Percentiles rank a stretch among this genome's conserved stretches.
Conservation (phyloP, 2,888 invertebrate species). For the Nomada fucata region DNA sequence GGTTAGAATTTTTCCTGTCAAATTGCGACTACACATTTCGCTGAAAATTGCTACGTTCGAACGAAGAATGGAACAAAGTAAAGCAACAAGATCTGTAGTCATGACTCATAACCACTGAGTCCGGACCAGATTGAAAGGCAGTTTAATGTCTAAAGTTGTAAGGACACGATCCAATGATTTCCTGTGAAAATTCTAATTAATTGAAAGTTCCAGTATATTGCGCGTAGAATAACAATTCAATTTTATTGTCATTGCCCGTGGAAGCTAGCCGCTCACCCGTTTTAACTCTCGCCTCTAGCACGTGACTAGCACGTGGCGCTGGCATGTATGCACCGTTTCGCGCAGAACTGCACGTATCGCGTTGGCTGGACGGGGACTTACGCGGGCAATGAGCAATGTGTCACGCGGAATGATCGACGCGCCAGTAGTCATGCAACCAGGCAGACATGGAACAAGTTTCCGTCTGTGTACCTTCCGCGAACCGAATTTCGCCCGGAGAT, state of each 20-base stretch:
- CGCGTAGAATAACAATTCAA: conserved; percentile 58
- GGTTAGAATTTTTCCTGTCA: too few species aligned
- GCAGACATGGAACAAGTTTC: conserved; percentile 6
- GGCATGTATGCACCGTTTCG: conserved; percentile 67
- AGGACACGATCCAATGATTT: background rate
- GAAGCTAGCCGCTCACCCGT: conserved; percentile 55
- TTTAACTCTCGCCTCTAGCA: conserved; percentile 69
- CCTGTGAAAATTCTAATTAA: background rate
- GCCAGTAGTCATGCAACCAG: background rate
- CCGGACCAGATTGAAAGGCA: too few species aligned
- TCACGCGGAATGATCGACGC: conserved; percentile 37
- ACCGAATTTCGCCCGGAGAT: background rate
- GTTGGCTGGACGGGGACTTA: conserved; percentile 31
- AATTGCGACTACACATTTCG: too few species aligned
- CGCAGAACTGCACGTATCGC: conserved; percentile 22
- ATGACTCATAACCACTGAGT: too few species aligned
- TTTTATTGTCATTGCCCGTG: conserved; percentile 71
- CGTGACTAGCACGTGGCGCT: conserved; percentile 75
- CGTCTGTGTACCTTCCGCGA: background rate
- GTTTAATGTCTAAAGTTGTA: background rate
- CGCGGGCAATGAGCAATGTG: conserved; percentile 22
- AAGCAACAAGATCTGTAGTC: too few species aligned
- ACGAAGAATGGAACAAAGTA: too few species aligned
- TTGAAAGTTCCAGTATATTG: conserved; percentile 33
- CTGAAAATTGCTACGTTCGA: too few species aligned